A percentile compares a stretch with the other conserved stretches of the same genome.
phyloP scores from a whole-genome alignment of 1,140 invertebrate species.

The Maniola jurtina region DNA sequence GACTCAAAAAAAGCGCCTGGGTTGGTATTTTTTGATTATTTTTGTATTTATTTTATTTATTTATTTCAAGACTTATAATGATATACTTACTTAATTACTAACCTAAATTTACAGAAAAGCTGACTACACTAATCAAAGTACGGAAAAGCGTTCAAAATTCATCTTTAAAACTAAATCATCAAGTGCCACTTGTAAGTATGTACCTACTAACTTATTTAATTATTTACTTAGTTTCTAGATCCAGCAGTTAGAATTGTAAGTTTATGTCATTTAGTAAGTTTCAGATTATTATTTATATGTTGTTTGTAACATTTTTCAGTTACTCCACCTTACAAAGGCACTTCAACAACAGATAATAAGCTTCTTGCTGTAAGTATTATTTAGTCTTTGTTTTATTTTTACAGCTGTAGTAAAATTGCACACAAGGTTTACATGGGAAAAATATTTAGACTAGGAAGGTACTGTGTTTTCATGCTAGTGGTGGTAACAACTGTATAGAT shows the following conservation, averaged over 20 bases:
- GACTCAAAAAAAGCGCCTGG: conserved; percentile 27
- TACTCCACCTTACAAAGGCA: background rate
- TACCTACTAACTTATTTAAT: background rate
- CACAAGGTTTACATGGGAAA: too few species aligned
- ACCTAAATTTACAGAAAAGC: background rate
- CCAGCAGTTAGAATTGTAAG: too few species aligned
- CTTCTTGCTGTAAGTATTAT: background rate
- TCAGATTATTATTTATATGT: too few species aligned
- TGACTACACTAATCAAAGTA: conserved; percentile 1
- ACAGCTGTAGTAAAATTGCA: too few species aligned
- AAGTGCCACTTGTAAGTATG: conserved; percentile 35
- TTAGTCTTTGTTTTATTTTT: background rate
- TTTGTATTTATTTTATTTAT: background rate
- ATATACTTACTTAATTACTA: background rate
- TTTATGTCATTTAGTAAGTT: background rate
- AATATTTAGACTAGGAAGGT: too few species aligned
- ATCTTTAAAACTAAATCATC: conserved; percentile 52
- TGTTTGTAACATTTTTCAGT: background rate
- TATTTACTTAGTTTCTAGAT: background rate
- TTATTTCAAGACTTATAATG: too few species aligned
- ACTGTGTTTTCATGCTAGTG: too few species aligned
- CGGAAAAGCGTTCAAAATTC: conserved; percentile 57
- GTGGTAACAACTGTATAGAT: too few species aligned
- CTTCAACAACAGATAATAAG: background rate
- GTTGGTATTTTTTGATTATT: conserved; percentile 11